Evolutionary conservation across 2,113 vertebrate species (phyloP).

Genomic region (Brachyistius frenatus): DNA sequence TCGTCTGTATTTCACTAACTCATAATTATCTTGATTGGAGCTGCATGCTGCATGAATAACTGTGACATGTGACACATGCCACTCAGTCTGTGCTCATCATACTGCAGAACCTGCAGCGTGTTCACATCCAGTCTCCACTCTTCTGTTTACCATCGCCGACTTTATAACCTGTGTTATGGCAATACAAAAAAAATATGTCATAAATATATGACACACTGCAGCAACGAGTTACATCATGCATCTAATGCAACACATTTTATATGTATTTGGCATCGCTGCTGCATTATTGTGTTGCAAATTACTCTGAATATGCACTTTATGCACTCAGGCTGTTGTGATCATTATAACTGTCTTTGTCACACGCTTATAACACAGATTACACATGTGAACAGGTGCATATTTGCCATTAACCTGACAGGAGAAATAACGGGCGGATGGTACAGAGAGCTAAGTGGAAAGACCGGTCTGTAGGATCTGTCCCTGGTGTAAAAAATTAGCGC

Average conservation of each 20-base stretch:
- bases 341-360: background rate
- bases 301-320: background rate
- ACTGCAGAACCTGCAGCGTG: constrained; percentile 5
- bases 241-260: no score
- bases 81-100: constrained; percentile 26
- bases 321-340: background rate
- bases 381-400: constrained; percentile 13
- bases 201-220: no score
- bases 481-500: constrained; percentile 1
- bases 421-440: constrained; percentile 22
- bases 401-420: constrained; percentile 1
- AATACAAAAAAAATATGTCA: no score
- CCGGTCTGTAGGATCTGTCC: constrained; percentile 13
- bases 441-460: background rate
- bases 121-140: constrained; percentile 1
- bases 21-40: constrained; percentile 74
- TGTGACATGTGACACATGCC: constrained; percentile 61
- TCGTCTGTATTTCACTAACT: constrained; percentile 69
- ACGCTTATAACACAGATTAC: constrained; percentile 16
- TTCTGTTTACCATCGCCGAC: background rate
- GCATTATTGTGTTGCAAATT: no score
- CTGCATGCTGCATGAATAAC: constrained; percentile 43
- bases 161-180: no score
- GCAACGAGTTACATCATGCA: no score
- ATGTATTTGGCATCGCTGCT: no score